Evolutionary conservation across 2,888 invertebrate genomes (phyloP), one percentile per base, ranked within the genome.

Genomic region (Ganaspis brasiliensis): DNA sequence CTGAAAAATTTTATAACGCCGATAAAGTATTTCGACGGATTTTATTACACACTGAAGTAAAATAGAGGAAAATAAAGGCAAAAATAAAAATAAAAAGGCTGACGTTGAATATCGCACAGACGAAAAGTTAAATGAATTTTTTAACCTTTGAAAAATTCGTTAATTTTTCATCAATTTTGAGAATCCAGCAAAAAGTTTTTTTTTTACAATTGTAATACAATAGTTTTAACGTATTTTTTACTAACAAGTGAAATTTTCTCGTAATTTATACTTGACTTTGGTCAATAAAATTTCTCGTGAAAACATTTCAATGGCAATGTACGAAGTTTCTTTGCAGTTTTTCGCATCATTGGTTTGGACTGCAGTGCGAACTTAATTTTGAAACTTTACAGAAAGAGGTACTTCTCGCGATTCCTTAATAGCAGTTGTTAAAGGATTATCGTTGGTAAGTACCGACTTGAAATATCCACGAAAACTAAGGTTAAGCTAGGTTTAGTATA

Each of bases 361-460:
- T 67, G n/a, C n/a, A 67, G 67, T 67, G 45, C 10, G 26, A 67
- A 67, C 67, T 49, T 67, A 67, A 67, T 67, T 67, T 49, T 26
- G 26, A 49, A 49, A 67, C 67, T 67, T 49, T 67, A 49, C 24
- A 12, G 67, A 67, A 67, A 45, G 67, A 49, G 67, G 45, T 45
- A 49, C 45, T 67, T 67, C 67, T 67, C 45, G 67, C 45, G n/a
- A 49, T 26, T 67, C 67, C 67, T 67, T 67, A 67, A 67, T 67
- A 67, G 67, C 67, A n/a, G 67, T 67, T 67, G 45, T 67, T 45
- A 49, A 67, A 67, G 67, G 67, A 67, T 67, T 67, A 45, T 67
- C 67, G 45, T 67, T 8, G 24, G 45, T 67, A 67, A 67, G 40
- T 45, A 49, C 67, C 19, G 67, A 67, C 67, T 24, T 67, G 63